A percentile compares a stretch with the other conserved stretches of the same genome.
phyloP scores from a whole-genome alignment of 2,113 vertebrate genomes.

The Nothocercus nigrocapillus region DNA sequence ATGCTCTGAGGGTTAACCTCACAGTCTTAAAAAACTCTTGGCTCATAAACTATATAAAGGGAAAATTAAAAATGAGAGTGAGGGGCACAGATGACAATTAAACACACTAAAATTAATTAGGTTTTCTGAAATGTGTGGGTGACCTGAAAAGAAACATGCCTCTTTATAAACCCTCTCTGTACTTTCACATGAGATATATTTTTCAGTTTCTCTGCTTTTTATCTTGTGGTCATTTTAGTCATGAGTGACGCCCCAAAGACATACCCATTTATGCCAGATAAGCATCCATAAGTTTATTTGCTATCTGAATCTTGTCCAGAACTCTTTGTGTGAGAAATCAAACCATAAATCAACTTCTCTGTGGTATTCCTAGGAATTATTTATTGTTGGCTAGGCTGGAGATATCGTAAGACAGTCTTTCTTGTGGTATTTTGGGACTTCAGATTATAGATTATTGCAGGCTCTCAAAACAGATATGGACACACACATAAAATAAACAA shows the following conservation, averaged over 20 bases:
- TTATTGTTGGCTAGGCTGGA: constrained; percentile 16
- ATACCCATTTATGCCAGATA: constrained; percentile 10
- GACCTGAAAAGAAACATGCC: constrained; percentile 6
- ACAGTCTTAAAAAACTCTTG: constrained; percentile 15
- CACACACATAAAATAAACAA: constrained; percentile 2
- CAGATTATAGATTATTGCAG: not conserved
- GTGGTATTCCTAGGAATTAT: constrained; percentile 19
- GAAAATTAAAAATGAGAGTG: constrained; percentile 42
- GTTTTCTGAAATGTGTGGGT: constrained; percentile 2
- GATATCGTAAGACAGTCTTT: not conserved
- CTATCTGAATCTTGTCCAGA: constrained; percentile 55
- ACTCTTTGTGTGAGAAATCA: constrained; percentile 43
- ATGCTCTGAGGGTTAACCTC: constrained; percentile 50
- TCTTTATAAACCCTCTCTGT: not conserved
- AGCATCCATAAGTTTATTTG: constrained; percentile 1
- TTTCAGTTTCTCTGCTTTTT: constrained; percentile 30
- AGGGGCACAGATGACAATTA: not conserved
- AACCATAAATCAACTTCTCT: constrained; percentile 35
- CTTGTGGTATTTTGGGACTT: constrained; percentile 48
- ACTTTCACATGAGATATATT: not conserved
- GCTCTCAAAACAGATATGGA: not conserved
- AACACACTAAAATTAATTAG: constrained; percentile 31
- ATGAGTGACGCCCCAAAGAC: not conserved
- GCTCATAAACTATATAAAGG: constrained; percentile 1
- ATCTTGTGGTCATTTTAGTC: constrained; percentile 18